These are phyloP conservation scores for Stichodactyla mertensii DNA, from an alignment of 64 coral and sea anemone species.

Conservation along the genomic window DNA sequence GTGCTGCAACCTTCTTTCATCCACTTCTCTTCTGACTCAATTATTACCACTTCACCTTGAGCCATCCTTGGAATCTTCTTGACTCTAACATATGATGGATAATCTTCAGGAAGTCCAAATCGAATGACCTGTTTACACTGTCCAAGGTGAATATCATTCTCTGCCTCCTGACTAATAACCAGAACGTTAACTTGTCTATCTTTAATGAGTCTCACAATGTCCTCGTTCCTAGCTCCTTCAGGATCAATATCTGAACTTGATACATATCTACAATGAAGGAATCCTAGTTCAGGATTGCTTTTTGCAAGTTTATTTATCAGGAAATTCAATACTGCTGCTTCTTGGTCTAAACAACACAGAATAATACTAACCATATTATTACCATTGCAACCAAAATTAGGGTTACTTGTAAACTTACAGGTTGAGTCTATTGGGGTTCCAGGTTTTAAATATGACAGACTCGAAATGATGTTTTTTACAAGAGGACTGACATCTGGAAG, in stretches of 20 bases:
- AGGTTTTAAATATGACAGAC: background rate
- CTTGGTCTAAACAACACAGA: background rate
- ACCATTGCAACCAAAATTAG: background rate
- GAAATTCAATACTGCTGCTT: slow-evolving; percentile 18
- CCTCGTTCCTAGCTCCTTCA: background rate
- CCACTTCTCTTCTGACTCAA: background rate
- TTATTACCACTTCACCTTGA: slow-evolving; percentile 5
- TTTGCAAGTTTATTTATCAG: slow-evolving; percentile 24
- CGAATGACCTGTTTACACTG: slow-evolving; percentile 36
- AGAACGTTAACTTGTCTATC: slow-evolving; percentile 43
- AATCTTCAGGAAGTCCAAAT: slow-evolving; percentile 34
- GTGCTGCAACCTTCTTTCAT: background rate
- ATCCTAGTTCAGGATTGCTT: slow-evolving; percentile 22
- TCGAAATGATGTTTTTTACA: background rate
- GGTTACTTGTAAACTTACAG: background rate
- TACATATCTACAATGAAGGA: slow-evolving; percentile 16
- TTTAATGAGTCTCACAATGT: slow-evolving; percentile 18
- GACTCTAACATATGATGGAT: slow-evolving; percentile 19
- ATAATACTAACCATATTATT: background rate
- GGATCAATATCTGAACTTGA: background rate
- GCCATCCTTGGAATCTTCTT: slow-evolving; percentile 24
- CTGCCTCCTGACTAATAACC: slow-evolving; percentile 22
- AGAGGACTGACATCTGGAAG: background rate
- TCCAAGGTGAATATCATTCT: slow-evolving; percentile 21
- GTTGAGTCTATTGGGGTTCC: background rate